phyloP scores from a whole-genome alignment of 2,888 invertebrate species.

The Drosophila koepferae region DNA sequence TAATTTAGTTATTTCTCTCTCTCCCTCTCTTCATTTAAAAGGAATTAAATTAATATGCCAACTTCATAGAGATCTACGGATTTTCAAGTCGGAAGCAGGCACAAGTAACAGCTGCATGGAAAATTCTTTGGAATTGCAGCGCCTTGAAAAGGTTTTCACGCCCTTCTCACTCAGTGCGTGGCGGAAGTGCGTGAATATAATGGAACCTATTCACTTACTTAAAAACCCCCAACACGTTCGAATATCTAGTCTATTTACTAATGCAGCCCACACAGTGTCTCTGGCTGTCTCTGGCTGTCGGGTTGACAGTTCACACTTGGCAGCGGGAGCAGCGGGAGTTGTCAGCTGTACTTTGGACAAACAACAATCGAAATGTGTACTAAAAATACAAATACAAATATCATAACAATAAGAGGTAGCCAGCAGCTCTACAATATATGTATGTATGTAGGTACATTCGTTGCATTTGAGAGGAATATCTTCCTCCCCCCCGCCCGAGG shows the following conservation, averaged over 20 bases:
- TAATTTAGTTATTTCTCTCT: no score
- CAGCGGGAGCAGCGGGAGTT: constrained; percentile 21
- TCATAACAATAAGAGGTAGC: constrained; percentile 15
- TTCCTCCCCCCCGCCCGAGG: background rate
- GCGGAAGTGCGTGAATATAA: constrained; percentile 45
- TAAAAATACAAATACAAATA: constrained; percentile 26
- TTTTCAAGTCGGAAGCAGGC: background rate
- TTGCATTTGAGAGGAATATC: background rate
- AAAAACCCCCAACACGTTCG: constrained; percentile 9
- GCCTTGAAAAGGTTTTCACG: constrained; percentile 17
- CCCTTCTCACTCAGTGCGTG: constrained; percentile 43
- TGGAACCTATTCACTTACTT: constrained; percentile 27
- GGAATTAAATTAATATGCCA: constrained; percentile 20
- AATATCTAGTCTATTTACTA: constrained; percentile 33
- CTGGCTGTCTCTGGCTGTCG: constrained; percentile 12
- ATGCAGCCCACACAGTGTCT: constrained; percentile 51
- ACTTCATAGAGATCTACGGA: background rate
- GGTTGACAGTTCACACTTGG: constrained; percentile 47
- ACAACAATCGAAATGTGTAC: constrained; percentile 24
- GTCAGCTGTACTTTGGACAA: constrained; percentile 46
- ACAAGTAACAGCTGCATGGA: constrained; percentile 39
- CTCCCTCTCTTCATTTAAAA: background rate
- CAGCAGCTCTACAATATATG: background rate
- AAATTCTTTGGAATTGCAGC: constrained; percentile 39
- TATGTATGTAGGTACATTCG: no score